phyloP scores from a whole-genome alignment of 2,113 vertebrate species.

The Macheiramphus alcinus region DNA sequence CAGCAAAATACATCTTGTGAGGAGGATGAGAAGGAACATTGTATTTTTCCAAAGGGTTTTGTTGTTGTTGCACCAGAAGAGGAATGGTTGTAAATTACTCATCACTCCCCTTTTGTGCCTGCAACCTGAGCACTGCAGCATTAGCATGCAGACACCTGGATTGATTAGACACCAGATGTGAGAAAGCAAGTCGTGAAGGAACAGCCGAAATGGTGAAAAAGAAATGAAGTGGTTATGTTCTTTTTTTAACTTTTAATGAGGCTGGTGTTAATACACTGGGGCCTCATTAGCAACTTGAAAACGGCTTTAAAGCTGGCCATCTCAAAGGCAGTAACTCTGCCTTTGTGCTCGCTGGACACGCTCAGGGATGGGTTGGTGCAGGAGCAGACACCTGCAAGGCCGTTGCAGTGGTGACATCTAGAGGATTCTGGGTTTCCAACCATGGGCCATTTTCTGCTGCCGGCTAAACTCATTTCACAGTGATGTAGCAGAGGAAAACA shows the following conservation, averaged over 20 bases:
- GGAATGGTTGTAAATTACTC: neutral
- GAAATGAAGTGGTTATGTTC: neutral
- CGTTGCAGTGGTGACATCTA: conserved; percentile 48
- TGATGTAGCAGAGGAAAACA: neutral
- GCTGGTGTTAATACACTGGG: neutral
- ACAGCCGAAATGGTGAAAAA: neutral
- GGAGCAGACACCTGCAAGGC: neutral
- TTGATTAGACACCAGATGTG: neutral
- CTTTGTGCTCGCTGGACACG: neutral
- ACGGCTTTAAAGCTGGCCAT: neutral
- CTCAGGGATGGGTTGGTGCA: neutral
- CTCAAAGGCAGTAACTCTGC: neutral
- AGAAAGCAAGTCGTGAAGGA: neutral
- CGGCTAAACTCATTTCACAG: neutral
- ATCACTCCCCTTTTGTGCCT: neutral
- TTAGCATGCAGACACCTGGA: neutral
- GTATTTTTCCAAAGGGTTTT: neutral
- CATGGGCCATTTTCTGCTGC: neutral
- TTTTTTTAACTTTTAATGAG: neutral
- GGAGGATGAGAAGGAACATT: neutral
- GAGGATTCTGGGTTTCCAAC: neutral
- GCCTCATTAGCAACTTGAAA: neutral
- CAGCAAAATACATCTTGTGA: neutral
- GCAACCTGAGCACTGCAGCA: neutral
- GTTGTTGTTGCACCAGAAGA: neutral